phyloP scores from a whole-genome alignment of 2,888 invertebrate species.

The Himalopsyche kuldschensis region DNA sequence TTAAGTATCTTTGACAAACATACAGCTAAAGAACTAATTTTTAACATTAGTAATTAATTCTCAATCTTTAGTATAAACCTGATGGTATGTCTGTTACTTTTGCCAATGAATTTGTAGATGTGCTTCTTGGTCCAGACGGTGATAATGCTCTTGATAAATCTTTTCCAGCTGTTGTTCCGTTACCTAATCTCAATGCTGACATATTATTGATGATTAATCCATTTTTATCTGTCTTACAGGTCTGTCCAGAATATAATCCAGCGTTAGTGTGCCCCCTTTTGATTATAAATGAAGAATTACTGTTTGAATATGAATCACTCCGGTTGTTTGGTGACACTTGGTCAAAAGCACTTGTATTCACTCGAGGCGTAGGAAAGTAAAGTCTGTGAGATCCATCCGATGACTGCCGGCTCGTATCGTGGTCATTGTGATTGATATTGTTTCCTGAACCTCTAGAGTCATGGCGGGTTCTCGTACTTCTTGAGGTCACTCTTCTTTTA shows the following conservation, averaged over 20 bases:
- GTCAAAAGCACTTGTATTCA: slow-evolving; percentile 50
- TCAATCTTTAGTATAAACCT: slow-evolving; percentile 63
- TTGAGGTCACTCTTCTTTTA: slow-evolving; percentile 27
- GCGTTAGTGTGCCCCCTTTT: slow-evolving; percentile 66
- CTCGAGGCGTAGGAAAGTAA: slow-evolving; percentile 49
- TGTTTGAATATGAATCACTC: slow-evolving; percentile 43
- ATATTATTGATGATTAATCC: slow-evolving; percentile 57
- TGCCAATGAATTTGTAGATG: slow-evolving; percentile 48
- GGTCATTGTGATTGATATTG: slow-evolving; percentile 44
- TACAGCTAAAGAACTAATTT: not conserved
- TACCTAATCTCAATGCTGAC: slow-evolving; percentile 52
- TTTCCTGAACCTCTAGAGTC: slow-evolving; percentile 48
- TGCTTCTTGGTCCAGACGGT: slow-evolving; percentile 49
- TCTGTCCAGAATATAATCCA: slow-evolving; percentile 66
- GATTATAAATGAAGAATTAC: slow-evolving; percentile 60
- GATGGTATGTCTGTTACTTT: slow-evolving; percentile 76
- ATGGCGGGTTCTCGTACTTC: slow-evolving; percentile 42
- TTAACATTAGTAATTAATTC: not conserved
- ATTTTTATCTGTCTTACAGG: slow-evolving; percentile 54
- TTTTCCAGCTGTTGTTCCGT: slow-evolving; percentile 47
- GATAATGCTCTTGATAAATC: slow-evolving; percentile 55
- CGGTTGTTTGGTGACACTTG: slow-evolving; percentile 44
- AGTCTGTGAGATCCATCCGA: slow-evolving; percentile 51
- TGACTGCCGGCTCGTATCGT: slow-evolving; percentile 41
- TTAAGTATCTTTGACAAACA: not conserved